Evolutionary conservation across 2,113 vertebrate species (phyloP), one percentile per base, ranked within the genome.

Genomic region (Pachyramphus minor): DNA sequence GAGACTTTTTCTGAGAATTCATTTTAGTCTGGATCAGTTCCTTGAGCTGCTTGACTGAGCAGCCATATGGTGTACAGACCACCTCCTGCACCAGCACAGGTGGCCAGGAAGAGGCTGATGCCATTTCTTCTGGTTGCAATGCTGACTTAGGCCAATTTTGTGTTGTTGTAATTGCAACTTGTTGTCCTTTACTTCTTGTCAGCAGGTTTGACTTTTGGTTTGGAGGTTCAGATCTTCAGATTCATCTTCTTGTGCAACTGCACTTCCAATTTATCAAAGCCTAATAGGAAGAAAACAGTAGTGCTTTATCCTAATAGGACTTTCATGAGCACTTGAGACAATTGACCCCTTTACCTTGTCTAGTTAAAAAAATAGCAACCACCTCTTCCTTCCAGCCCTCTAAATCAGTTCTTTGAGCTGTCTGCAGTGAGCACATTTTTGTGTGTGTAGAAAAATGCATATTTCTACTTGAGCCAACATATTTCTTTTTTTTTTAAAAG

Each of bases 11-110:
- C 74, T 90, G 72, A 58, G 47, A 84, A 67, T 42, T 92, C 3
- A 6, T 84, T 92, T 78, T 42, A 63, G 39, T 67, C 47, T 90
- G 79, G 63, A 77, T 94, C 52, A 25, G 83, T 84, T 92, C 73
- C 59, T 86, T 25, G 60, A 71, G 68, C 55, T 88, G 79, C 50
- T 80, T 92, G 55, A 39, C 69, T 80, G 68, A 82, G 74, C 66
- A 84, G 71, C 75, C 63, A 45, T 76, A 69, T 1, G 11, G 88
- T 45, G 25, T 56, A 12, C 44, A 76, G 84, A 35, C 55, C 68
- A 45, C 58, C 20, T 82, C 42, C 68, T 75, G 83, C 24, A 53
- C 39, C 33, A 37, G 91, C 63, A 30, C 84, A 75, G 56, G 80
- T 84, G 84, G 56, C 30, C 80, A 66, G 76, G 86, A 92, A 84